Evolutionary conservation across 1,140 invertebrate genomes (phyloP).

Genomic region (Drosophila trapezifrons): DNA sequence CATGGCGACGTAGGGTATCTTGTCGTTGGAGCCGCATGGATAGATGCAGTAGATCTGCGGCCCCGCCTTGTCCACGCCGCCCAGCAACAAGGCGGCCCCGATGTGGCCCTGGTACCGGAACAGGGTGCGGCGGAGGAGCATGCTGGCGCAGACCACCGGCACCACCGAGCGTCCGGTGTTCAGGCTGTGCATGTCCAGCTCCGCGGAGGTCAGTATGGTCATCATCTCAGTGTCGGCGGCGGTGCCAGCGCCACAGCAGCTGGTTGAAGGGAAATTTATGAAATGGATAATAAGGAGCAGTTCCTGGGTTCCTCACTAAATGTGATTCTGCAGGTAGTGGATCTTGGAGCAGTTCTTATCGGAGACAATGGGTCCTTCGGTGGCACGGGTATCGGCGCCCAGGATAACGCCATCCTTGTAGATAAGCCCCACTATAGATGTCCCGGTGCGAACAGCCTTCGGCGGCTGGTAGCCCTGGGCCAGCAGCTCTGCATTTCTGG

Average conservation of each 20-base stretch:
- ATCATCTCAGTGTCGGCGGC: constrained; percentile 98
- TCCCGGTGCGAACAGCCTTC: constrained; percentile 96
- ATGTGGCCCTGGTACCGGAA: constrained; percentile 98
- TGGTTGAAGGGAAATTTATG: constrained; percentile 71
- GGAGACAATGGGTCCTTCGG: constrained; percentile 96
- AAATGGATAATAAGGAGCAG: too few relatives aligned
- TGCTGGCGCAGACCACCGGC: constrained; percentile 94
- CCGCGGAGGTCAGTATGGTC: constrained; percentile 93
- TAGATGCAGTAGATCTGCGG: constrained; percentile 95
- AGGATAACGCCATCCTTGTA: constrained; percentile 98
- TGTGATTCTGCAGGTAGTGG: constrained; percentile 96
- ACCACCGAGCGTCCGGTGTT: constrained; percentile 93
- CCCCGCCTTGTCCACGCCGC: constrained; percentile 93
- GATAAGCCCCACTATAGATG: constrained; percentile 97
- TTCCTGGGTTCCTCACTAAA: constrained; percentile 90
- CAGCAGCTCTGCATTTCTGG: constrained; percentile 92
- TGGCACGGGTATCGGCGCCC: constrained; percentile 98
- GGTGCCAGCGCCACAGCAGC: constrained; percentile 97
- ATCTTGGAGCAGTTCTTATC: constrained; percentile 99
- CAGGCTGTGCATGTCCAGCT: constrained; percentile 95
- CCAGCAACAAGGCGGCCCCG: constrained; percentile 96
- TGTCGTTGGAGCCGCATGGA: constrained; percentile 97
- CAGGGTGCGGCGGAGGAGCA: constrained; percentile 95
- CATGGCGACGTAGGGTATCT: constrained; percentile 96
- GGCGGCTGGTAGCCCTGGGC: constrained; percentile 92